Evolutionary conservation across 2,888 invertebrate genomes (phyloP).

Genomic region (Torymus auratus): DNA sequence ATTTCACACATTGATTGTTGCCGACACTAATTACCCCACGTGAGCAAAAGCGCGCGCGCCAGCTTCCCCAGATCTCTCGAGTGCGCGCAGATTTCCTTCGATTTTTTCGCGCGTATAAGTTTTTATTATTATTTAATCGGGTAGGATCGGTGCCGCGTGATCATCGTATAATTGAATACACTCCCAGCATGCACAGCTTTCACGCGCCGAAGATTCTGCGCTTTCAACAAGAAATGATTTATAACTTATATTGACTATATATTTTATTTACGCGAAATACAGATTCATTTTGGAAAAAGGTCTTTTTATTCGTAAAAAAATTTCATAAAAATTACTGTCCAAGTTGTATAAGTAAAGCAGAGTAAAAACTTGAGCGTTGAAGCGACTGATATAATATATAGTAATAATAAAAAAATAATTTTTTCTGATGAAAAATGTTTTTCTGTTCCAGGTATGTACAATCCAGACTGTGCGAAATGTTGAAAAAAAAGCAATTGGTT

Average conservation of each 20-base stretch:
- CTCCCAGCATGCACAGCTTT: background rate
- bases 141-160: slow-evolving; percentile 52
- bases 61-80: slow-evolving; percentile 10
- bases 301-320: no score
- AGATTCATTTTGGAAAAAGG: no score
- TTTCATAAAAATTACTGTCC: no score
- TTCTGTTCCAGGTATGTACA: slow-evolving; percentile 64
- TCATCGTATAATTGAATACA: slow-evolving; percentile 38
- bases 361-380: no score
- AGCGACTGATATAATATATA: no score
- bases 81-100: background rate
- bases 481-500: no score
- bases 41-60: slow-evolving; percentile 15
- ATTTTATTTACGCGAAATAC: background rate
- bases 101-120: slow-evolving; percentile 45
- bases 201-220: slow-evolving; percentile 13
- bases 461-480: background rate
- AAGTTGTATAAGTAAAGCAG: no score
- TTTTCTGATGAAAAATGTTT: background rate
- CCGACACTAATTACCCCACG: slow-evolving; percentile 60
- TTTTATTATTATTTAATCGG: slow-evolving; percentile 62
- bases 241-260: background rate
- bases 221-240: slow-evolving; percentile 51
- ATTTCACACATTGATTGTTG: slow-evolving; percentile 61
- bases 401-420: no score